A percentile compares a stretch with the other conserved stretches of the same genome.
Conservation (phyloP, 2,888 invertebrate genomes). For the Ypsolopha sequella region DNA sequence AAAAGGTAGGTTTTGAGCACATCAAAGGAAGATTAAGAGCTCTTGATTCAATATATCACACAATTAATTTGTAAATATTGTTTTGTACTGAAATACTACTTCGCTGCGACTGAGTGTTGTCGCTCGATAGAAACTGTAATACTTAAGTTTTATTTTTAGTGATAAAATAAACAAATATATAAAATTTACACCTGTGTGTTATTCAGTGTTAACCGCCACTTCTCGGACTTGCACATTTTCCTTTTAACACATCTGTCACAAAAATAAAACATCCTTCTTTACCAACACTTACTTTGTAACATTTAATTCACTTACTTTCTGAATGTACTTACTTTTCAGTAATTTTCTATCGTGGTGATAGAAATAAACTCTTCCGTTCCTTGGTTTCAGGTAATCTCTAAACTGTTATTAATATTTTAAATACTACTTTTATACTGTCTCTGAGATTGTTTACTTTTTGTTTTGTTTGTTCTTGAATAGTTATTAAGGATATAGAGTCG, state of each 20-base stretch:
- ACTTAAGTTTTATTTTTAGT: constrained; percentile 69
- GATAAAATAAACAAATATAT: constrained; percentile 66
- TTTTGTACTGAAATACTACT: constrained; percentile 53
- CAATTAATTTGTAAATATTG: constrained; percentile 57
- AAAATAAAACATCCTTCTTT: constrained; percentile 21
- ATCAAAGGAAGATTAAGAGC: constrained; percentile 6
- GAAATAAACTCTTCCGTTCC: no score
- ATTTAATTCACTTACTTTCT: constrained; percentile 44
- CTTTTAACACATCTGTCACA: constrained; percentile 27
- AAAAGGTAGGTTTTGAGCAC: constrained; percentile 35
- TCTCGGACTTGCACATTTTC: constrained; percentile 40
- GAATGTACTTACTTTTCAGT: constrained; percentile 8
- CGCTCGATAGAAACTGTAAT: constrained; percentile 68
- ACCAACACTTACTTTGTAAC: constrained; percentile 34
- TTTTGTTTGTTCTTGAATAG: no score
- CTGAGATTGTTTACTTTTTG: no score
- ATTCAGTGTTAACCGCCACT: constrained; percentile 27
- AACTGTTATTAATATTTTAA: no score
- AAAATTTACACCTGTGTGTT: constrained; percentile 40
- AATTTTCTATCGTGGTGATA: no score
- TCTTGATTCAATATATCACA: background rate
- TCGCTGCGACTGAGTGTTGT: constrained; percentile 66
- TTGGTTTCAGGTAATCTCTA: no score
- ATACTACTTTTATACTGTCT: no score
- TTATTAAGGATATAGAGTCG: no score